phyloP scores from a whole-genome alignment of 2,888 invertebrate genomes.

The Silvanus unidentatus region DNA sequence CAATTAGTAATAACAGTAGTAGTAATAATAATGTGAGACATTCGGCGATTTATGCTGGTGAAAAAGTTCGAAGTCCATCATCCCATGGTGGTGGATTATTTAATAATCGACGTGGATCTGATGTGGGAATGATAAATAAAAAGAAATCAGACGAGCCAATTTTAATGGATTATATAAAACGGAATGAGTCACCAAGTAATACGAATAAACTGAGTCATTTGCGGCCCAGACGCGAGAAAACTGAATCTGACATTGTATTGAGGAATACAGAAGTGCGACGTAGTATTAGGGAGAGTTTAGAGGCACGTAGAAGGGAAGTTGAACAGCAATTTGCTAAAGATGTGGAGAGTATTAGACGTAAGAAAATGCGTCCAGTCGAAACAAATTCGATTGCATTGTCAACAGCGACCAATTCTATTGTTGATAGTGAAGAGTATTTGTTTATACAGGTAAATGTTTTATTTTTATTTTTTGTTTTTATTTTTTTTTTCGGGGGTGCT shows the following conservation, averaged over 20 bases:
- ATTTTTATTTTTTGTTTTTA: slow-evolving; percentile 16
- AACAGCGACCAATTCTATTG: slow-evolving; percentile 36
- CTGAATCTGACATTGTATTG: slow-evolving; percentile 80
- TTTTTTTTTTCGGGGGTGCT: slow-evolving; percentile 14
- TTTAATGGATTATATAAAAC: slow-evolving; percentile 63
- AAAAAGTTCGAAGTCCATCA: slow-evolving; percentile 55
- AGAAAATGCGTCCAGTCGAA: slow-evolving; percentile 48
- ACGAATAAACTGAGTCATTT: slow-evolving; percentile 34
- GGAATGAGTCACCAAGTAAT: slow-evolving; percentile 45
- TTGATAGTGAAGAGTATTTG: slow-evolving; percentile 44
- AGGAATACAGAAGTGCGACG: slow-evolving; percentile 55
- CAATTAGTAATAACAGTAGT: slow-evolving; percentile 58
- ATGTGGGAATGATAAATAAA: slow-evolving; percentile 46
- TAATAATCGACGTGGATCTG: slow-evolving; percentile 58
- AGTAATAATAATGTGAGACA: slow-evolving; percentile 48
- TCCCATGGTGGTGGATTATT: slow-evolving; percentile 65
- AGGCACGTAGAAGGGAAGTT: slow-evolving; percentile 47
- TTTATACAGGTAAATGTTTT: slow-evolving; percentile 43
- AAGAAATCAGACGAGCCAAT: slow-evolving; percentile 62
- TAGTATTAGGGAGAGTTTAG: slow-evolving; percentile 48
- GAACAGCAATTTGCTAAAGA: slow-evolving; percentile 46
- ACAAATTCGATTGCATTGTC: slow-evolving; percentile 35
- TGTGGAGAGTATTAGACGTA: slow-evolving; percentile 45
- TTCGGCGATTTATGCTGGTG: slow-evolving; percentile 60
- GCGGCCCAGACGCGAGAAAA: slow-evolving; percentile 74